phyloP scores from a whole-genome alignment of 2,797 vertebrate species.

The Psittacula echo region DNA sequence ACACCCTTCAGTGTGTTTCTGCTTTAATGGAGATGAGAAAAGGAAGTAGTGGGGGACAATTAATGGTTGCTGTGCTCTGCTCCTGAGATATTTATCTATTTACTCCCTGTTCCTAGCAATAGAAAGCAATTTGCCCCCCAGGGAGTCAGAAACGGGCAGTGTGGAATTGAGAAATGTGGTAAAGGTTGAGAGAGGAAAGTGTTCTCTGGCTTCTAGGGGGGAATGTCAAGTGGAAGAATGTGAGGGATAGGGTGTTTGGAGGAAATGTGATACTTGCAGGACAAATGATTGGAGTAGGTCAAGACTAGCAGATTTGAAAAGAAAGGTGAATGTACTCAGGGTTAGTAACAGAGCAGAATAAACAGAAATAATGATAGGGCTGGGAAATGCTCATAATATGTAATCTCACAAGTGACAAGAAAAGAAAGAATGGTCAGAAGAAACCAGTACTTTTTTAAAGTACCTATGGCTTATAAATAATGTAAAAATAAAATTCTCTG shows the following conservation, averaged over 20 bases:
- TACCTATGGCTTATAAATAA: background rate
- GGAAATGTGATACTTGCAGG: background rate
- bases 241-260: background rate
- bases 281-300: background rate
- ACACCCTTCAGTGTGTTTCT: background rate
- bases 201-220: background rate
- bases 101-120: background rate
- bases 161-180: background rate
- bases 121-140: background rate
- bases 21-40: background rate
- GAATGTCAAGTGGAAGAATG: background rate
- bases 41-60: background rate
- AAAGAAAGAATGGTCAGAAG: background rate
- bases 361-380: background rate
- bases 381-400: conserved; percentile 3
- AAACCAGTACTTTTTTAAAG: background rate
- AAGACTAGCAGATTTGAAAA: background rate
- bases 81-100: background rate
- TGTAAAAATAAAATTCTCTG: background rate
- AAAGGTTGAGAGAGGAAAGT: background rate
- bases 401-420: background rate
- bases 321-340: background rate
- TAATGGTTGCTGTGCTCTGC: background rate
- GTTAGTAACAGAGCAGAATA: background rate
- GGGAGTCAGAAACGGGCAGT: background rate